Evolutionary conservation across 2,113 vertebrate genomes (phyloP).

Genomic region (Colius striatus): DNA sequence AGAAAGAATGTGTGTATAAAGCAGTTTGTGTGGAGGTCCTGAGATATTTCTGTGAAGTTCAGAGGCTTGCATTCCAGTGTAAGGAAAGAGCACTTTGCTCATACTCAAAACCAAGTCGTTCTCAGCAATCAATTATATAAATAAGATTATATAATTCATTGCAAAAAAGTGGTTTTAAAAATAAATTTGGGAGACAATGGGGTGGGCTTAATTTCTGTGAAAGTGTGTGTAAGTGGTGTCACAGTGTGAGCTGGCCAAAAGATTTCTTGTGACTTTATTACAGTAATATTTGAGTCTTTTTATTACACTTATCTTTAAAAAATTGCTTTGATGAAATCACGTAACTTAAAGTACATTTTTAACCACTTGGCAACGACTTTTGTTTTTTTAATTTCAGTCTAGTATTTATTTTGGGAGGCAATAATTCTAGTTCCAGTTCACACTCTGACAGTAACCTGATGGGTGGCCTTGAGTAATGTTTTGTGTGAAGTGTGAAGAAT

Average conservation of each 20-base stretch:
- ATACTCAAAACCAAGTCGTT: neutral
- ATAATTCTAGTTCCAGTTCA: neutral
- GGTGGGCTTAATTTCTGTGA: neutral
- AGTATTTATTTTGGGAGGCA: neutral
- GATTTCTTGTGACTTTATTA: neutral
- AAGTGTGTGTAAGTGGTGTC: neutral
- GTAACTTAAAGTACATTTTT: neutral
- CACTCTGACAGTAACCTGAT: neutral
- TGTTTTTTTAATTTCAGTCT: neutral
- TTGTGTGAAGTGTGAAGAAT: neutral
- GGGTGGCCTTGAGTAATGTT: neutral
- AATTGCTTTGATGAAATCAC: neutral
- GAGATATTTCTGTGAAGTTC: neutral
- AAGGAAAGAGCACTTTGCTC: neutral
- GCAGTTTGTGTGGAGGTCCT: neutral
- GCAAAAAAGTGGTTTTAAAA: neutral
- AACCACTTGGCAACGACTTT: neutral
- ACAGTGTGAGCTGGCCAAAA: neutral
- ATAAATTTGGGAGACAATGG: neutral
- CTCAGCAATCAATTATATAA: neutral
- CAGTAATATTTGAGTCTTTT: neutral
- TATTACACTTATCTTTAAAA: neutral
- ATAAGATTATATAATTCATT: neutral
- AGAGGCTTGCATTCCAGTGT: neutral
- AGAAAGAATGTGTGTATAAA: neutral